These are phyloP conservation scores for Hemiscyllium ocellatum DNA, from an alignment of 2,113 vertebrate species.

Conservation along the genomic window DNA sequence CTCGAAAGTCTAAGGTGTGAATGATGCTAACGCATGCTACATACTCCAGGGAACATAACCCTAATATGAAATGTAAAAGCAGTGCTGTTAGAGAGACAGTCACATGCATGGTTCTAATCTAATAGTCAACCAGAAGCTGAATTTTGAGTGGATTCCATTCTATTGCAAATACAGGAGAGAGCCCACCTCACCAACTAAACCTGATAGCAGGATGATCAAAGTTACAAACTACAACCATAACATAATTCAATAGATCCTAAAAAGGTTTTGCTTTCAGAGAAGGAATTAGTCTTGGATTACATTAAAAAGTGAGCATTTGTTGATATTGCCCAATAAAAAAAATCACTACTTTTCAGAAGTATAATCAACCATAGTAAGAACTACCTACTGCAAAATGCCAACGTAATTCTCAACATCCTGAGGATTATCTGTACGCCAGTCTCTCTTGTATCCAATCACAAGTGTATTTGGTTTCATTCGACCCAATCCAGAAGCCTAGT, in stretches of 20 bases:
- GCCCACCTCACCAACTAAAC: not conserved
- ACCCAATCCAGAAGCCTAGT: constrained; percentile 83
- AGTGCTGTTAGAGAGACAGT: not conserved
- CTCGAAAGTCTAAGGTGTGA: not conserved
- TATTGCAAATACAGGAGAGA: not conserved
- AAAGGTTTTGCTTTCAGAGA: not conserved
- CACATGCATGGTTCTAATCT: not conserved
- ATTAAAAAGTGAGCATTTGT: not conserved
- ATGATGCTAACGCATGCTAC: not conserved
- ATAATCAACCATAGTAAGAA: not conserved
- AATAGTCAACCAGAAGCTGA: not conserved
- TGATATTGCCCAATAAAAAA: not conserved
- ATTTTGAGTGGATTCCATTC: not conserved
- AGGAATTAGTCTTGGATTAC: not conserved
- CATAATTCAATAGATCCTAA: not conserved
- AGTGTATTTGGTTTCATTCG: constrained; percentile 89
- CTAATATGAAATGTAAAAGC: not conserved
- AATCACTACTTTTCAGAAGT: not conserved
- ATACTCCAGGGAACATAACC: not conserved
- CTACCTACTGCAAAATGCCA: constrained; percentile 88
- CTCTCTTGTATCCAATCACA: constrained; percentile 86
- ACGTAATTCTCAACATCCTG: constrained; percentile 74
- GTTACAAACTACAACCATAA: not conserved
- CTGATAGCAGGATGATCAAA: not conserved
- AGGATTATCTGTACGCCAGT: constrained; percentile 69